Evolutionary conservation across 1,140 invertebrate species (phyloP).

Genomic region (Phenacoccus solenopsis): DNA sequence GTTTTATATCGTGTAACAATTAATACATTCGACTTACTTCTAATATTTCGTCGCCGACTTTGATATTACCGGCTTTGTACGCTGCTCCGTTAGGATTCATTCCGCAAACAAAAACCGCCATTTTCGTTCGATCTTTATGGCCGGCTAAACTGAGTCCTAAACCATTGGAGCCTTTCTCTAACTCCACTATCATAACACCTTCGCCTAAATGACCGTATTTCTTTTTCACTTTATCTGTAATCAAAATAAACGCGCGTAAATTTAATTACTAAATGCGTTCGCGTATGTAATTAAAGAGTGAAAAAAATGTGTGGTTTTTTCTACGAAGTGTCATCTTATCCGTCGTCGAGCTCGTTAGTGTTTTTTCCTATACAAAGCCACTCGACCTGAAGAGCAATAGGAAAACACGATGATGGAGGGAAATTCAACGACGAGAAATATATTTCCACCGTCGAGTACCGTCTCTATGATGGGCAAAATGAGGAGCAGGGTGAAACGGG

Average conservation of each 20-base stretch:
- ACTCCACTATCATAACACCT: slow-evolving; percentile 52
- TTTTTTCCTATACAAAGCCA: no score
- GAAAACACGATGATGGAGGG: no score
- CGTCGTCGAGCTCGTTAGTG: no score
- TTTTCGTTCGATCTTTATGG: slow-evolving; percentile 83
- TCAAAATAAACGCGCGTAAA: neutral
- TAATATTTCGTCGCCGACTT: slow-evolving; percentile 88
- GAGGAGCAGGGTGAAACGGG: no score
- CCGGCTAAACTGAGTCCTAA: slow-evolving; percentile 88
- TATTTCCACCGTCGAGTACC: no score
- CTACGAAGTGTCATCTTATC: no score
- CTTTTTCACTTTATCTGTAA: slow-evolving; percentile 77
- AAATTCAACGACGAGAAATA: no score
- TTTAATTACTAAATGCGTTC: neutral
- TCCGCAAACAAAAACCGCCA: slow-evolving; percentile 93
- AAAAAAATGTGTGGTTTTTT: no score
- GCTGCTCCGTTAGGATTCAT: slow-evolving; percentile 79
- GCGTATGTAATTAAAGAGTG: neutral
- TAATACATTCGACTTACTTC: slow-evolving; percentile 73
- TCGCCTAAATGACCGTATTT: slow-evolving; percentile 70
- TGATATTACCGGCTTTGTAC: slow-evolving; percentile 56
- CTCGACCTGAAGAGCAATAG: no score
- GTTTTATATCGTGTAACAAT: no score
- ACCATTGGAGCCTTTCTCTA: slow-evolving; percentile 46
- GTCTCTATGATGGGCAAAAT: no score